Base-by-base conservation (phyloP, 2,113 vertebrate genomes). In the Pollachius pollachius region DNA sequence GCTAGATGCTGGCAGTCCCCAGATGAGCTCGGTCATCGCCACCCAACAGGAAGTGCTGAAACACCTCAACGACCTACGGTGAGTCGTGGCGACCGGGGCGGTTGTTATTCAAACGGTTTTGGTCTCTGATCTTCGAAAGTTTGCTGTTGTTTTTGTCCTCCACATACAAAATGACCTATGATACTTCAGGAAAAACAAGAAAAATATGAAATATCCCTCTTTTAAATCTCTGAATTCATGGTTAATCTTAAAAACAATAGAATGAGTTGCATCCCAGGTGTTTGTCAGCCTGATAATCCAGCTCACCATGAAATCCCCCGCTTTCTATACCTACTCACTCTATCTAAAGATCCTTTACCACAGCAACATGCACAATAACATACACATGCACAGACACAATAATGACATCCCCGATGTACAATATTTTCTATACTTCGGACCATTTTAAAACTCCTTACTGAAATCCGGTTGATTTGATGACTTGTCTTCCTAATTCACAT, bases 1-100 rank as follows among this genome's bases (percentile, higher is more conserved):
- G 96, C 5, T 72, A 67, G 86, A 88, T 69, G 74, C 90, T 15
- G 21, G 21, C 19, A 91, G 85, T 48, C 93, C 94, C 70, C 95
- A 94, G 78, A 41, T 97, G 34, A 90, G 94, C 52, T 87, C 85
- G 0, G 59, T 98, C 12, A 68, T 95, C 41, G 88, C 90, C 70
- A 89, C 85, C 61, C 96, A 99, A 81, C 95, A 95, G 52, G 96
- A 98, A 69, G 92, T 97, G 34, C 79, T 98, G 71, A 93, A 88
- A 85, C 94, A 92, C 84, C 88, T 98, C 23, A 93, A 92, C 9
- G 96, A 98, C 70, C 71, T 98, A 66, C 96, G 90, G 97, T 98
- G 85, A 94, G 90, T 68, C 27, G 23, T 37, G 69, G 21, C 59
- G 30, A 34, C 6, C 30, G 6, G 6, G 0, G 27, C n/a, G 3